Evolutionary conservation across 2,113 vertebrate genomes (phyloP), one percentile per base, ranked within the genome.

Genomic region (Melanerpes aurifrons): DNA sequence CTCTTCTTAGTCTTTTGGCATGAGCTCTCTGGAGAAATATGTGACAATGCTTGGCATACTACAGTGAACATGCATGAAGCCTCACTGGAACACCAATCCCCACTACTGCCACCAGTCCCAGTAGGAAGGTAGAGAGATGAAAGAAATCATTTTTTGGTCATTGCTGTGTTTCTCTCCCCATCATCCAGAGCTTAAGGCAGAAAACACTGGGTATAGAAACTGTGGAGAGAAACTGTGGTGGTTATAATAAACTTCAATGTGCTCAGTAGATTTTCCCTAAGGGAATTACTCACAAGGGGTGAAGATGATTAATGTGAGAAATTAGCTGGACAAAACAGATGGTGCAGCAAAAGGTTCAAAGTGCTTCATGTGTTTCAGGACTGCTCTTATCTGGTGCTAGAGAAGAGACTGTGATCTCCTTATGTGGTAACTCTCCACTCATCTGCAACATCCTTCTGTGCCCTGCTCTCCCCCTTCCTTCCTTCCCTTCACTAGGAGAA

Each of bases 281-380:
- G 81, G 92, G 92, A 95, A 70, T 96, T 91, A 50, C 75, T 92
- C 68, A 63, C 50, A 85, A 79, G 68, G 77, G 89, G 43, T 76
- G 57, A 89, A 94, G 90, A 94, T 82, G 74, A 93, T 96, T 89
- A 93, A 90, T 89, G 81, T 50, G 74, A 92, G 86, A 92, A 92
- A 90, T 89, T 94, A 95, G 47, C 71, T 1, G 92, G 94, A 87
- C 91, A 93, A 91, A 94, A 94, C 96, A 95, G 91, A 96, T 96
- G 95, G 92, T 93, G 77, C 67, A 85, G 71, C 26, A 84, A 94
- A 87, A 93, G 57, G 63, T 47, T 89, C 47, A 19, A 78, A 88
- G 56, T 58, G 29, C 84, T 94, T 95, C 63, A 54, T 73, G 74
- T 89, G 74, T 69, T 95, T 95, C 71, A 82, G 79, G 94, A 92